Evolutionary conservation across 23 tunicate genomes (phyloP), one percentile per base, ranked within the genome.

Genomic region (Clavelina lepadiformis): DNA sequence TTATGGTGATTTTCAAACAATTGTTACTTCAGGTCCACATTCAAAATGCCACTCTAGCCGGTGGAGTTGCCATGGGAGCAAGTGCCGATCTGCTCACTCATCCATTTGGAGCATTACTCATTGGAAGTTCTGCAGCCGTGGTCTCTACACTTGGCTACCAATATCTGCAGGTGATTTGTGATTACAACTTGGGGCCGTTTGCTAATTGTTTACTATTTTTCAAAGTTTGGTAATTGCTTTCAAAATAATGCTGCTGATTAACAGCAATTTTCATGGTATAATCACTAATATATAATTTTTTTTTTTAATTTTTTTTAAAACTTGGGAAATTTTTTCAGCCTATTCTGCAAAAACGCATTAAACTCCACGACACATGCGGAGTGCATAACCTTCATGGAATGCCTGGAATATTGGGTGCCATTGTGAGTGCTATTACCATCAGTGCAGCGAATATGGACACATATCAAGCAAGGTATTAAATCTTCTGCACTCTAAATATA

Each of bases 31-130:
- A 89, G 97, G 97, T 89, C 28, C 99, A 94, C 51, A 55, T 94
- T 22, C 99, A 94, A 81, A 94, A 94, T 78, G 99, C 99, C 5
- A 72, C 99, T 0, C 52, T 94, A 2, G 99, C 99, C 30, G 99
- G 99, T 5, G 99, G 95, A 18, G 99, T 94, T 18, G 85, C 93
- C 1, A 80, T 94, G 95, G 95, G 95, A 7, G 83, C 95, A 63
- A 76, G 80, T 35, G 95, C 95, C 0, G 79, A 88, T 33, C 70
- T 94, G 54, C 53, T 82, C 56, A 76, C 86, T 33, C 76, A 68
- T 15, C 99, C 99, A 11, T 86, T 74, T 46, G 99, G 99, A 5
- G 89, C 95, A 11, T 31, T 94, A 29, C 49, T 94, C 3, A 61
- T 74, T 69, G 99, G 99, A 0, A 25, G 71, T 5, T 62, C 75